Base-by-base conservation (phyloP, 2,113 vertebrate genomes). In the Salvator merianae region DNA sequence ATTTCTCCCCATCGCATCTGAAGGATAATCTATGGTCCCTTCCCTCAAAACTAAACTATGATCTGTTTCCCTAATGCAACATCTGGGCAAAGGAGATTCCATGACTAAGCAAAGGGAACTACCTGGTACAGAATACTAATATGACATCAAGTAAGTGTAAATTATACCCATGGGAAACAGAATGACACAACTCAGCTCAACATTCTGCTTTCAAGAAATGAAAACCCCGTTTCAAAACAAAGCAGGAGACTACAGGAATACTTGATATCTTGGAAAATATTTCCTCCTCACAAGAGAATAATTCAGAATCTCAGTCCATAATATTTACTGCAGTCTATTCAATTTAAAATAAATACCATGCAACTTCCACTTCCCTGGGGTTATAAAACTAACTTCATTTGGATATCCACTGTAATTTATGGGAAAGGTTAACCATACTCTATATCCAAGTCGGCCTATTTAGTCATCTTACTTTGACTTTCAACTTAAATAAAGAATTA, bases 81-180 rank as follows among this genome's bases (percentile, higher is more conserved):
- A 84, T 73, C 38, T 47, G 59, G 1, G 43, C 62, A 68, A 65
- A 1, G 34, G 69, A 79, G 84, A 88, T 87, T 7, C 38, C 82
- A 69, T 66, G 74, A 79, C 74, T 83, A 85, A 85, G 86, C 77
- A 78, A 81, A 79, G 80, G 38, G 38, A 88, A 79, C 66, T 79
- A 91, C 90, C 79, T 68, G 84, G 84, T n/a, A n/a, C 26, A 75
- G 76, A 68, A 36, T 66, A 36, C 72, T 4, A 43, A 75, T 75
- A 38, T 62, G 16, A 22, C 81, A 36, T 47, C 24, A 55, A 74
- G 32, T 79, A 47, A 50, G 69, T 47, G 24, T 76, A 82, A 87
- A 81, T 53, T 50, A 34, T 43, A 82, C 62, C 2, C 82, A 28
- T 5, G 30, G 43, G 62, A 90, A 89, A 83, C 0, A 13, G 38